A percentile compares a stretch with the other conserved stretches of the same genome.
Evolutionary conservation across 2,797 vertebrate genomes (phyloP).

Genomic region (Rhynchonycteris naso): DNA sequence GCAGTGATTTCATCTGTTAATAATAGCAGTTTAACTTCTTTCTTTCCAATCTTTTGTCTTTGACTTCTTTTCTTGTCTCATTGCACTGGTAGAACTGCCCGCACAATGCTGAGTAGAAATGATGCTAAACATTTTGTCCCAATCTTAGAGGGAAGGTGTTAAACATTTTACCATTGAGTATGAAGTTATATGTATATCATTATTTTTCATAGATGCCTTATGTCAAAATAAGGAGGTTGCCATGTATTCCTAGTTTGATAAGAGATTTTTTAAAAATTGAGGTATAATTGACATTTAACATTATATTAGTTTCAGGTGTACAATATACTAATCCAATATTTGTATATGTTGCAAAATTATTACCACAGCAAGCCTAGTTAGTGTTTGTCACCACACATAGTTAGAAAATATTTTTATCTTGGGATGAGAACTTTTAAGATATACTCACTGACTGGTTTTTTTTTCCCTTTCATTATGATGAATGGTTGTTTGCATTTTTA

Average conservation of each 20-base stretch:
- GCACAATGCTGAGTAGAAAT: not conserved
- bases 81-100: not conserved
- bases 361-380: not conserved
- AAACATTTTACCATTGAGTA: not conserved
- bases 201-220: not conserved
- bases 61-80: slow-evolving; percentile 14
- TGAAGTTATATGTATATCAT: not conserved
- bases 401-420: not conserved
- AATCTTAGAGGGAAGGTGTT: not conserved
- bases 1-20: not conserved
- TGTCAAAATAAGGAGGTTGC: slow-evolving; percentile 20
- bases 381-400: not conserved
- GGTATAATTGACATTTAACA: not conserved
- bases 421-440: not conserved
- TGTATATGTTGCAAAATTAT: not conserved
- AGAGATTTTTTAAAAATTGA: not conserved
- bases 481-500: slow-evolving; percentile 34
- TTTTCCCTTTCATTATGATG: not conserved
- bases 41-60: slow-evolving; percentile 41
- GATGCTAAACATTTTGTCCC: not conserved
- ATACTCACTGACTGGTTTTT: not conserved
- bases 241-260: not conserved
- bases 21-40: not conserved
- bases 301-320: not conserved
- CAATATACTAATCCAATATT: not conserved